Evolutionary conservation across 2,888 invertebrate genomes (phyloP).

Genomic region (Pardosa pseudoannulata): DNA sequence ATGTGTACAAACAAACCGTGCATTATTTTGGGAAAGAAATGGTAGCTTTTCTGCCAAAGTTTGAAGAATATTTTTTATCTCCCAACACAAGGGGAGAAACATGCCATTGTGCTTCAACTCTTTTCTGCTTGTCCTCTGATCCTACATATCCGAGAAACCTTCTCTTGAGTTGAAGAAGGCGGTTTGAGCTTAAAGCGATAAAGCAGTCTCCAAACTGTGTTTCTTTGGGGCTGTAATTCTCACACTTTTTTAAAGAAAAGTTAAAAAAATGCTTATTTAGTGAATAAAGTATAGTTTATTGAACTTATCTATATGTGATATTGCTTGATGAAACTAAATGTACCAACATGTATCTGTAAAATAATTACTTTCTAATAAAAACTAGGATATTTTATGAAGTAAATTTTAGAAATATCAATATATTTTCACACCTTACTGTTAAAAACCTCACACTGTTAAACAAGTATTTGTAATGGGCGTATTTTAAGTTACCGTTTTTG

Average conservation of each 20-base stretch:
- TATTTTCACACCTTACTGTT: too few species aligned
- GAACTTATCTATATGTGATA: too few species aligned
- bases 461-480: too few species aligned
- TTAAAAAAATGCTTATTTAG: too few species aligned
- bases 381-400: too few species aligned
- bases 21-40: slow-evolving; percentile 57
- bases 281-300: too few species aligned
- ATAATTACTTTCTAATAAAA: too few species aligned
- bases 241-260: slow-evolving; percentile 35
- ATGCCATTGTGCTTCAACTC: slow-evolving; percentile 32
- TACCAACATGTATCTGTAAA: too few species aligned
- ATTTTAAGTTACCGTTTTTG: too few species aligned
- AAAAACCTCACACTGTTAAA: too few species aligned
- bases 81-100: slow-evolving; percentile 35
- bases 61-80: slow-evolving; percentile 44
- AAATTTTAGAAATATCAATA: too few species aligned
- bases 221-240: slow-evolving; percentile 33
- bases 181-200: slow-evolving; percentile 41
- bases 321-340: too few species aligned
- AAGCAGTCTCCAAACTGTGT: slow-evolving; percentile 26
- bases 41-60: slow-evolving; percentile 20
- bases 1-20: slow-evolving; percentile 52
- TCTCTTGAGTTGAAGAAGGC: neutral
- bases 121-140: slow-evolving; percentile 39
- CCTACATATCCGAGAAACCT: slow-evolving; percentile 29